Percentiles rank a stretch among this genome's conserved stretches.
Evolutionary conservation across 2,797 vertebrate genomes (phyloP).

Genomic region (Steatocranus sp.): DNA sequence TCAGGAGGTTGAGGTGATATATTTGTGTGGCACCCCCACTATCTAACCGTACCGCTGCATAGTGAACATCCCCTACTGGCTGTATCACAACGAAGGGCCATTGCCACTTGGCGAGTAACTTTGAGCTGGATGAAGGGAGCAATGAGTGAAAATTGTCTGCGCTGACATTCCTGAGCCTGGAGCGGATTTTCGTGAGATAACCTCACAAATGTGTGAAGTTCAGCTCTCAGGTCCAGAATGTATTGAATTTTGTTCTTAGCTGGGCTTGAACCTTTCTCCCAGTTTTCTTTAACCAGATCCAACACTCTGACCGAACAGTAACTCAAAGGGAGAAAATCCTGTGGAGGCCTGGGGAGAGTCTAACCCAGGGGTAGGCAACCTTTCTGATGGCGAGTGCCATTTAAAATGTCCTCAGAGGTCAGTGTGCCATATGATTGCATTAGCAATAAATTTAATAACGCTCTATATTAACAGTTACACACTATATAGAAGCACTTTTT

Average conservation of each 20-base stretch:
- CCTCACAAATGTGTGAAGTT: neutral
- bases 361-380: too few species aligned
- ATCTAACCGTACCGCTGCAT: neutral
- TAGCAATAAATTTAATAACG: too few species aligned
- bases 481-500: too few species aligned
- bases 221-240: neutral
- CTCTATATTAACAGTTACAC: too few species aligned
- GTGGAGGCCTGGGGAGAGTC: neutral
- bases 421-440: too few species aligned
- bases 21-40: neutral
- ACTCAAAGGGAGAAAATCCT: neutral
- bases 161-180: neutral
- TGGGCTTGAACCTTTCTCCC: neutral
- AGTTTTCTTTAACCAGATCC: neutral
- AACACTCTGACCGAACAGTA: neutral
- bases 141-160: neutral
- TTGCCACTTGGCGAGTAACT: neutral
- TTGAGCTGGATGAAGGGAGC: neutral
- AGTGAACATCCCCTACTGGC: neutral
- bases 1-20: neutral
- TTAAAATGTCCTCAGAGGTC: too few species aligned
- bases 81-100: neutral
- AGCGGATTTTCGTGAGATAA: neutral
- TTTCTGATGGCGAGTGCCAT: too few species aligned
- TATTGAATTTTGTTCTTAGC: neutral